A percentile compares a stretch with the other conserved stretches of the same genome.
phyloP scores from a whole-genome alignment of 2,113 vertebrate genomes.

The Silurus glanis region DNA sequence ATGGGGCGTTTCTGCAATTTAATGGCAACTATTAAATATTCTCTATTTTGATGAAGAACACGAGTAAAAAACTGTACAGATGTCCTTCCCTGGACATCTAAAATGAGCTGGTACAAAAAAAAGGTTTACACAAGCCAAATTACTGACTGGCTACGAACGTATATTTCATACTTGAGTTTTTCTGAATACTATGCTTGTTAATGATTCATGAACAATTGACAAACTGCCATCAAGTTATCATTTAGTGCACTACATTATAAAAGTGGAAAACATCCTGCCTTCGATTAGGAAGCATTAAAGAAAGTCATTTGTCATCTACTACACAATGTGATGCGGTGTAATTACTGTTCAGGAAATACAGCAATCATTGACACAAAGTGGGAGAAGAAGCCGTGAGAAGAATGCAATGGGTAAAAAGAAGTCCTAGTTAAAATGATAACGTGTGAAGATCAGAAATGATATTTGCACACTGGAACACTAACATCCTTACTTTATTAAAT shows the following conservation, averaged over 20 bases:
- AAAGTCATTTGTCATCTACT: background rate
- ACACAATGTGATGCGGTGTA: background rate
- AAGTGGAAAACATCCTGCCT: background rate
- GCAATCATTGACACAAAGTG: background rate
- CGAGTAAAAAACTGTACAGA: background rate
- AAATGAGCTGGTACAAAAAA: slow-evolving; percentile 7
- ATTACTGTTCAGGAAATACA: background rate
- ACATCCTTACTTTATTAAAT: background rate
- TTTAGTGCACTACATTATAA: background rate
- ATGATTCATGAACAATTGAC: background rate
- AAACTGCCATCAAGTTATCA: background rate
- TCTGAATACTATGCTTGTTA: background rate
- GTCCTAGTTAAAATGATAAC: background rate
- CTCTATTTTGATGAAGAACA: background rate
- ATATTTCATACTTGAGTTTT: background rate
- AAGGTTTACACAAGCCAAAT: background rate
- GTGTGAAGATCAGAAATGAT: background rate
- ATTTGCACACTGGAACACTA: background rate
- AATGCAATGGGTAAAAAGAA: background rate
- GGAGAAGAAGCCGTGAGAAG: background rate
- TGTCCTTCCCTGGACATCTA: background rate
- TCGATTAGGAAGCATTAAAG: background rate
- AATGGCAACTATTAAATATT: slow-evolving; percentile 9
- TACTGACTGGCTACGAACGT: background rate
- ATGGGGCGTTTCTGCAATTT: background rate